Evolutionary conservation across 2,888 invertebrate species (phyloP), one percentile per base, ranked within the genome.

Genomic region (Phaonia tiefii): DNA sequence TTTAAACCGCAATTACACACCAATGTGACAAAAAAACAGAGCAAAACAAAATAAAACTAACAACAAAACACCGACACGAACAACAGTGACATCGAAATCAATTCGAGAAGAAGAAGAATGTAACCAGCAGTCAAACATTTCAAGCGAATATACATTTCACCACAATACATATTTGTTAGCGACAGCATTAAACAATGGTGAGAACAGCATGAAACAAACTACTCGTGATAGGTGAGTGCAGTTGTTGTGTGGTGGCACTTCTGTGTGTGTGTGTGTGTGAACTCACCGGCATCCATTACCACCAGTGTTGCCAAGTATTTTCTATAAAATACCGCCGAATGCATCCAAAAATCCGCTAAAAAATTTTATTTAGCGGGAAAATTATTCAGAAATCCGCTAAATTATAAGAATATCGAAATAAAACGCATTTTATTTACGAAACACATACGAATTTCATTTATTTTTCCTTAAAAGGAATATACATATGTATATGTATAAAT

Each of bases 151-250:
- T 42, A 56, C 54, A 63, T 72, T 31, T 75, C 73, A 72, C 75
- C 72, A 17, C 75, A 80, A 31, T 73, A 69, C n/a, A n/a, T n/a
- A n/a, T 73, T 46, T 76, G 73, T 80, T 69, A 76, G 73, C 69
- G 56, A 26, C 69, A 65, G 65, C 72, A 76, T 22, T 37, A 58
- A 58, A 73, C 76, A 76, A 74, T 49, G 56, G 51, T 39, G 54
- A 20, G 20, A 31, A 37, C 54, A 69, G 51, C 13, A 56, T 67
- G 69, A 39, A 72, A 67, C 37, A 11, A 39, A 20, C 56, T 31
- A 31, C 31, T 8, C 31, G 3, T 5, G 31, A 31, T n/a, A n/a
- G n/a, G n/a, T n/a, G n/a, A n/a, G n/a, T n/a, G n/a, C n/a, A n/a
- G n/a, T n/a, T n/a, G n/a, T n/a, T n/a, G n/a, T n/a, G n/a, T n/a